Base-by-base conservation (phyloP, 1,140 invertebrate genomes). In the Planococcus citri region DNA sequence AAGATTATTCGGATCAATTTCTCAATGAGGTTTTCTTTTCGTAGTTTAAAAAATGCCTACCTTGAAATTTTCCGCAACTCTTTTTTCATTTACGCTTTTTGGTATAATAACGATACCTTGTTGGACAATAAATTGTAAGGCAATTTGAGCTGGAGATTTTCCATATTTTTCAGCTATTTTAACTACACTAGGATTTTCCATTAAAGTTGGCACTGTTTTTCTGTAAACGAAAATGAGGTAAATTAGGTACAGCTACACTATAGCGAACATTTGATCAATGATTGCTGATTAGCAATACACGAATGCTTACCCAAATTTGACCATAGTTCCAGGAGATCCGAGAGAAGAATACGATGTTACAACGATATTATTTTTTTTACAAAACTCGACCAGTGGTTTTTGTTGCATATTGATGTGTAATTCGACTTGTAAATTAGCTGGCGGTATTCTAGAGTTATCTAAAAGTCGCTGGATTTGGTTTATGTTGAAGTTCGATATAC, bases 371-470 rank as follows among this genome's bases (percentile, higher is more conserved):
- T 88, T 80, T 6, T 81, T 76, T 68, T 83, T 79, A 75, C 92
- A 95, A 71, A 87, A 92, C 72, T 88, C 80, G 6, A 88, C 80
- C 22, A 96, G 76, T 27, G 85, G 80, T 20, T 83, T 82, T 78
- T 95, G 92, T 76, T 94, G 91, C 72, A 90, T 83, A 74, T 91
- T 92, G 0, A 87, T 85, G 76, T 95, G 91, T 27, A 90, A 79
- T 76, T 95, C 92, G 27, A 94, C 81, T 81, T 92, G 84, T 71
- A 83, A 72, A 75, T 77, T 74, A 17, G 74, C 72, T 24, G 75
- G 75, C 29, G 41, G 70, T 60, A 77, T 74, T 27, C 70, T 69
- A 4, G 73, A 71, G 17, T 25, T 29, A 9, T 72, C 71, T 33
- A 77, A 38, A 51, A 79, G 74, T 68, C 73, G 70, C 57, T 74